Evolutionary conservation across 1,140 invertebrate species (phyloP), one percentile per base, ranked within the genome.

Genomic region (Sitodiplosis mosellana): DNA sequence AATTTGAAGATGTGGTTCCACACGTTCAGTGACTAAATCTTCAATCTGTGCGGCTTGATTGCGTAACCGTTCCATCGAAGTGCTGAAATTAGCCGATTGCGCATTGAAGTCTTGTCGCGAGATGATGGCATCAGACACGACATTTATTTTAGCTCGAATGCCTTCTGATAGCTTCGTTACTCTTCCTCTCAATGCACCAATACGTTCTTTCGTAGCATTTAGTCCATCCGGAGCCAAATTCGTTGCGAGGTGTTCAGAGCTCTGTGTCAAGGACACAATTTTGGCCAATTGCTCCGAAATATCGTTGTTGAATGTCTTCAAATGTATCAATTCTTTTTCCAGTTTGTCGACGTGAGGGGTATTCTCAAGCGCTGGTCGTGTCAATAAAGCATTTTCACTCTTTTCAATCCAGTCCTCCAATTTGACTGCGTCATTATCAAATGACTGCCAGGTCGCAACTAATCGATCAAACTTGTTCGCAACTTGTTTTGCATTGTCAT

Each of bases 101-200:
- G 78, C 77, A 54, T 85, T 77, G 53, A 92, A 87, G 59, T 93
- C 87, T 69, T 91, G 83, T 53, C 78, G 69, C 2, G 78, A 72
- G 34, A 87, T 73, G 27, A 88, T 77, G 18, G 81, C 75, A 59
- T 89, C 84, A 5, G 84, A 86, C 0, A 87, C 65, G 36, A 76
- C 70, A 59, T 87, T 87, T 22, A 87, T 82, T 60, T 77, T 77
- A 17, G 75, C 70, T 46, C 83, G 68, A 0, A 83, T 75, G 12
- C 70, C 74, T 54, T 89, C 83, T 4, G 83, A 78, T 0, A 89
- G 60, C 51, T 75, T 69, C 38, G 73, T 72, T 2, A 87, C 72
- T 52, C 79, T 71, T 12, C 70, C 60, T 66, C 89, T 90, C 48
- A 88, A 73, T 46, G 78, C 76, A 3, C 72, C 66, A 0, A 89